Evolutionary conservation across 2,797 vertebrate genomes (phyloP).

Genomic region (Acanthopagrus latus): DNA sequence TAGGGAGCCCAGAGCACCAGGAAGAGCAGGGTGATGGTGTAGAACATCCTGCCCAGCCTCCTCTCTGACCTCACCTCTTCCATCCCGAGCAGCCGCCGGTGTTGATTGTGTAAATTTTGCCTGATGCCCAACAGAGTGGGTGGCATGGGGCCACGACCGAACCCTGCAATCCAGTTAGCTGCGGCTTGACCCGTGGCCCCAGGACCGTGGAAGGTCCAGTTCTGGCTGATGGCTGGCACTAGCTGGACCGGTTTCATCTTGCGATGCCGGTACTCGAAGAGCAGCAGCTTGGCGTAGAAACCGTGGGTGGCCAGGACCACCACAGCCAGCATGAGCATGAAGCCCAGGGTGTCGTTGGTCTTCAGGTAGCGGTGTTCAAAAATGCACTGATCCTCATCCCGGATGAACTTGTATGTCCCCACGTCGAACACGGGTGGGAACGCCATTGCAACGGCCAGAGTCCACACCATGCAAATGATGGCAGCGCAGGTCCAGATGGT

Average conservation of each 20-base stretch:
- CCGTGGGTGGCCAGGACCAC: constrained; percentile 92
- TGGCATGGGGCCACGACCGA: constrained; percentile 92
- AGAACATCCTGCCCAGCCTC: constrained; percentile 93
- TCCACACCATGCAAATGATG: constrained; percentile 94
- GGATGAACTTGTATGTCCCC: constrained; percentile 94
- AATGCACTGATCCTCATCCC: constrained; percentile 93
- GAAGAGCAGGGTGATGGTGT: constrained; percentile 92
- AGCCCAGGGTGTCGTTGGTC: constrained; percentile 93
- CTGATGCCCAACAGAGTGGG: constrained; percentile 92
- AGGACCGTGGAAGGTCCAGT: constrained; percentile 94
- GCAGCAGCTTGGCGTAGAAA: constrained; percentile 92
- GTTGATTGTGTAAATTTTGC: constrained; percentile 90
- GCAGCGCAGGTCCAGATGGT: constrained; percentile 93
- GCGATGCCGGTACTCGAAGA: constrained; percentile 92
- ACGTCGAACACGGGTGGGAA: constrained; percentile 93
- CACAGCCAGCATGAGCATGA: constrained; percentile 94
- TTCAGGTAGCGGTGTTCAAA: constrained; percentile 95
- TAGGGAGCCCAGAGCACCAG: constrained; percentile 93
- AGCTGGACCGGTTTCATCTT: constrained; percentile 95
- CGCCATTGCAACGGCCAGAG: constrained; percentile 92
- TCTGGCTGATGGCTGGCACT: constrained; percentile 93
- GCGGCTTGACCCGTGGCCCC: constrained; percentile 93
- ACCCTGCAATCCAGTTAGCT: constrained; percentile 93
- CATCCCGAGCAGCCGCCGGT: constrained; percentile 91
- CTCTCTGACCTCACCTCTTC: constrained; percentile 92